Conservation (phyloP, 1,140 invertebrate genomes). For the Eriosoma lanigerum region DNA sequence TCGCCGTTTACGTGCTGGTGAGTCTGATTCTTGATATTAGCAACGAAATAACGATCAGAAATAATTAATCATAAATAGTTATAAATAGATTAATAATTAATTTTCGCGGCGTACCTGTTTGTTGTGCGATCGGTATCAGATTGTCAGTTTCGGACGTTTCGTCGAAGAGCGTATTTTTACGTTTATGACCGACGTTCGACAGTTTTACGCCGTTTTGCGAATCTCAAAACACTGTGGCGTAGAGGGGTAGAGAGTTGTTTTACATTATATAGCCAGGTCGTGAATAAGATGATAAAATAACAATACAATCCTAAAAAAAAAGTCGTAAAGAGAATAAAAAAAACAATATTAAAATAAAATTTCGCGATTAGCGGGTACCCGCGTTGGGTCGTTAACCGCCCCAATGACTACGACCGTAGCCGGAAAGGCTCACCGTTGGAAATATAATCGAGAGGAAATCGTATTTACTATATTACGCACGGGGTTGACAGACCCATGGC, state of each 20-base stretch:
- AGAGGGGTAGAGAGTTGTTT: neutral
- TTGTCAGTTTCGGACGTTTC: no score
- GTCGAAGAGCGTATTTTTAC: neutral
- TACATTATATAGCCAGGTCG: neutral
- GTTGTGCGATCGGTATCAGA: no score
- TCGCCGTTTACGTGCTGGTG: slow-evolving; percentile 95
- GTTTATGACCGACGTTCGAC: neutral
- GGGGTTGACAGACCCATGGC: neutral
- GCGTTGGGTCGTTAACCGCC: neutral
- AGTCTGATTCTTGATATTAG: no score
- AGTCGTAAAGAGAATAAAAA: no score
- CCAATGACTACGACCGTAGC: neutral
- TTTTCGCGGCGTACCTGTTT: no score
- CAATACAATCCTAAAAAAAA: no score
- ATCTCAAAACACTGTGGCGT: neutral
- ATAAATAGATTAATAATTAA: no score
- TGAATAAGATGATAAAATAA: no score
- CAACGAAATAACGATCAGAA: no score
- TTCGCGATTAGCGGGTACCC: neutral
- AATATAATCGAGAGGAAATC: slow-evolving; percentile 1
- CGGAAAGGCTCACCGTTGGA: neutral
- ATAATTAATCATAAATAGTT: no score
- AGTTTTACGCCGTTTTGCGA: neutral
- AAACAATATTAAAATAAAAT: slow-evolving; percentile 9
- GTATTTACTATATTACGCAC: slow-evolving; percentile 19